Evolutionary conservation across 1,140 invertebrate genomes (phyloP).

Genomic region (Apis mellifera): DNA sequence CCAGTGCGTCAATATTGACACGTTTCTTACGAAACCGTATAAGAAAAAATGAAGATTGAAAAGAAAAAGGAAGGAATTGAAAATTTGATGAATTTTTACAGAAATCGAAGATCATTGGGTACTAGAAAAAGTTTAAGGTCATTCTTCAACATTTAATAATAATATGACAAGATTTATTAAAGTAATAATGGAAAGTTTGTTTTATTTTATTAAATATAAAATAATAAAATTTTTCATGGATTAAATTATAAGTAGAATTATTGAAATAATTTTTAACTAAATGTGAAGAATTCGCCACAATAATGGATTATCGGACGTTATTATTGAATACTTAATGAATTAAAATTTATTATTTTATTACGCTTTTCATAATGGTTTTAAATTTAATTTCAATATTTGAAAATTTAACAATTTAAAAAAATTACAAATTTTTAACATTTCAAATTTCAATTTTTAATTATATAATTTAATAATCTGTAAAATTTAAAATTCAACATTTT

Average conservation of each 20-base stretch:
- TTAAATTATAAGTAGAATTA: not conserved
- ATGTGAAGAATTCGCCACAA: not conserved
- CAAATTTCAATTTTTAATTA: not conserved
- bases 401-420: not conserved
- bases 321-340: no score
- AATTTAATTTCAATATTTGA: not conserved
- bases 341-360: no score
- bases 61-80: conserved; percentile 8
- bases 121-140: not conserved
- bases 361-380: no score
- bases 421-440: not conserved
- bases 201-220: no score
- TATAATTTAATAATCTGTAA: not conserved
- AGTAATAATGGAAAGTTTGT: no score
- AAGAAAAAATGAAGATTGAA: not conserved
- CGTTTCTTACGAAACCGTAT: conserved; percentile 68
- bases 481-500: not conserved
- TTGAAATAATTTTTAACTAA: not conserved
- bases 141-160: no score
- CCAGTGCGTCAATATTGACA: conserved; percentile 74
- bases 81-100: not conserved
- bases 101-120: not conserved
- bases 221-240: no score
- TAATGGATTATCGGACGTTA: not conserved
- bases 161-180: no score